Evolutionary conservation across 2,888 invertebrate genomes (phyloP).

Genomic region (Leptinotarsa juncta): DNA sequence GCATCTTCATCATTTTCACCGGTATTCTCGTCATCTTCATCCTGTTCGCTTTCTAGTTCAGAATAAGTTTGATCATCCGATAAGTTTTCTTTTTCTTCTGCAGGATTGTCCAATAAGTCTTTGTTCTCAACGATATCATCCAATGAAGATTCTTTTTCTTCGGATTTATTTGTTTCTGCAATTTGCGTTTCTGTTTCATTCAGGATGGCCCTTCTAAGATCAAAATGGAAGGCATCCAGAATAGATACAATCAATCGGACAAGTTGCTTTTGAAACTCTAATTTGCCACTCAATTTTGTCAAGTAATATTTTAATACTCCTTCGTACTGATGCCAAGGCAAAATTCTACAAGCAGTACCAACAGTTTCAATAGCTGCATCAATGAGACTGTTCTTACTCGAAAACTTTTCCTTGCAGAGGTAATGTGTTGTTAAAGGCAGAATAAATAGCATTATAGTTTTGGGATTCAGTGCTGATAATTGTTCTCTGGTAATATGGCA

Average conservation of each 20-base stretch:
- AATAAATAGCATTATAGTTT: constrained; percentile 85
- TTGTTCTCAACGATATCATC: not conserved
- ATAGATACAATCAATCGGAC: constrained; percentile 82
- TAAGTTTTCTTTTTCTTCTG: constrained; percentile 49
- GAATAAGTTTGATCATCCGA: constrained; percentile 33
- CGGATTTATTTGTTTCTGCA: not conserved
- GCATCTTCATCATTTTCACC: constrained; percentile 59
- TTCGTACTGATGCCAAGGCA: constrained; percentile 93
- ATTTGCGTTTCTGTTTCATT: constrained; percentile 32
- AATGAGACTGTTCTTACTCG: constrained; percentile 81
- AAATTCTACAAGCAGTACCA: constrained; percentile 78
- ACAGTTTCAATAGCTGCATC: constrained; percentile 88
- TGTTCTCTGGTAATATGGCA: constrained; percentile 74
- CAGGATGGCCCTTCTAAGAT: constrained; percentile 74
- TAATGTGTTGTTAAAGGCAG: constrained; percentile 86
- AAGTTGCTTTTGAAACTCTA: constrained; percentile 85
- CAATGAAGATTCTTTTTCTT: constrained; percentile 3
- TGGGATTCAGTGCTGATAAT: constrained; percentile 72
- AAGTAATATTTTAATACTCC: constrained; percentile 85
- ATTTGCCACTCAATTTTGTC: constrained; percentile 76
- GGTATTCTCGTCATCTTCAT: constrained; percentile 55
- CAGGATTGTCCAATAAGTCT: no score
- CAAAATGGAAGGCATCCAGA: constrained; percentile 92
- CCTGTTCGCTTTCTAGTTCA: constrained; percentile 30
- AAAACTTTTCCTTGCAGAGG: constrained; percentile 81